phyloP scores from a whole-genome alignment of 2,797 vertebrate species.

The Tragopan temminckii region DNA sequence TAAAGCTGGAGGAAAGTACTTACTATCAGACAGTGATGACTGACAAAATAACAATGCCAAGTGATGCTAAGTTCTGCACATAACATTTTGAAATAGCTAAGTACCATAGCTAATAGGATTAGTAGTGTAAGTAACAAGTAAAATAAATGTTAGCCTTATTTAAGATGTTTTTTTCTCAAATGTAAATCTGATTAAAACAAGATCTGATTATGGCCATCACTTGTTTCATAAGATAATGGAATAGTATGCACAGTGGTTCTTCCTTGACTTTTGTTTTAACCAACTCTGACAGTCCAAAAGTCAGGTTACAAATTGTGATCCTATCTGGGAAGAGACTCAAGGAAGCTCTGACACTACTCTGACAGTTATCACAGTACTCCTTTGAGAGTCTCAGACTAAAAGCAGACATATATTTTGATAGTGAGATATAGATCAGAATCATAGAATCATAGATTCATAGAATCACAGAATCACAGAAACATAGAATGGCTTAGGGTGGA shows the following conservation, averaged over 20 bases:
- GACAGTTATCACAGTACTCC: background rate
- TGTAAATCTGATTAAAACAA: background rate
- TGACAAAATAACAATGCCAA: background rate
- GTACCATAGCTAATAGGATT: background rate
- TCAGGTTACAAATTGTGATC: background rate
- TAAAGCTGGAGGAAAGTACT: fast-evolving
- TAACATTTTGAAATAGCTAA: background rate
- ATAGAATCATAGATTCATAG: too few relatives aligned
- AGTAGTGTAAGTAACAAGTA: background rate
- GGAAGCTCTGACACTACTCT: background rate
- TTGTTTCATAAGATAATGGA: background rate
- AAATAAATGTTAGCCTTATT: background rate
- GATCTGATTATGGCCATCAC: background rate
- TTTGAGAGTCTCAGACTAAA: background rate
- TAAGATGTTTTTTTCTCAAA: background rate
- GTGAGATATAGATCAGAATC: background rate
- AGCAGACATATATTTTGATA: background rate
- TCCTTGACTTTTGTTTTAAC: background rate
- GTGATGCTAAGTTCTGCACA: background rate
- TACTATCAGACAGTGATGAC: background rate
- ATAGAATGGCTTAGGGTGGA: too few relatives aligned
- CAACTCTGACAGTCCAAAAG: background rate
- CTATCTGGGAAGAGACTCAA: background rate
- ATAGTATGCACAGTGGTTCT: background rate
- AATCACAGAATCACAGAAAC: too few relatives aligned